Evolutionary conservation across 2,113 vertebrate genomes (phyloP), one percentile per base, ranked within the genome.

Genomic region (Egretta garzetta): DNA sequence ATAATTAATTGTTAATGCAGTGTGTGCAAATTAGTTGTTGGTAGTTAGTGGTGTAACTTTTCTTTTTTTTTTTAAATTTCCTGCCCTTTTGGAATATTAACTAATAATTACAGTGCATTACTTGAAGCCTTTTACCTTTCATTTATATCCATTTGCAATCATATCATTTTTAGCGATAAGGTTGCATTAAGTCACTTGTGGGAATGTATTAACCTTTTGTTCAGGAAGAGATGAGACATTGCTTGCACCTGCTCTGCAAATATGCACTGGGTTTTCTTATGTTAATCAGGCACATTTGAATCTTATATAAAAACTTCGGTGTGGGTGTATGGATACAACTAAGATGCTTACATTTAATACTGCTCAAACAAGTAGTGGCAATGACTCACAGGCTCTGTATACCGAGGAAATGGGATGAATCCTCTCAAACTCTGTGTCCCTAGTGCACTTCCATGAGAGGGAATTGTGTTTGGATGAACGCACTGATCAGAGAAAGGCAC

Each of bases 201-300:
- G 67, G 91, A 96, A 96, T 89, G 58, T 62, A 89, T 94, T 94
- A 96, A 90, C 80, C 91, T 97, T 96, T 95, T 95, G 89, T 95
- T 97, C 87, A 94, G 96, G 84, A 95, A 86, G 67, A 90, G 88
- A 96, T 97, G 95, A 97, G 88, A 82, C 93, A 94, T 59, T 63
- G 32, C 88, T 96, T 86, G 93, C 89, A 93, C 92, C 91, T 96
- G 93, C 93, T 96, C 67, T 75, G 71, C 88, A 93, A 87, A 93
- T 88, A 93, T 80, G 62, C 58, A 47, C 86, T 67, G 73, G 76
- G 91, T 97, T 97, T 97, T 96, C 96, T 96, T 95, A 96, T 94
- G 86, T 55, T 95, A 96, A 96, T 97, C 50, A 80, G 87, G 47
- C 81, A 93, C 76, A 96, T 96, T 79, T 94, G 58, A 96, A 67